Conservation (phyloP, 2,113 vertebrate species). For the Callopanchax toddi region DNA sequence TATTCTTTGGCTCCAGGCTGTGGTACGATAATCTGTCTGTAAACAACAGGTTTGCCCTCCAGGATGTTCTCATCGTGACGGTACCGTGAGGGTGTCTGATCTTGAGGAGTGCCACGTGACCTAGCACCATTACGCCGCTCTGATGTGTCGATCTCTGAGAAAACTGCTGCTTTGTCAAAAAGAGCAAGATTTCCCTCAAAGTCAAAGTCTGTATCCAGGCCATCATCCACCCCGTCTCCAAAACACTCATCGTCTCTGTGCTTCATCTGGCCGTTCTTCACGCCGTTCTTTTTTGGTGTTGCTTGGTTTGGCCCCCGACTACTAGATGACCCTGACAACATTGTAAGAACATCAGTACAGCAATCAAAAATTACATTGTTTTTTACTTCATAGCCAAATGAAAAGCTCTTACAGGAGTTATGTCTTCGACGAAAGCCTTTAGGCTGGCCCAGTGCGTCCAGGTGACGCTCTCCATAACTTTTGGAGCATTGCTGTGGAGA, state of each 20-base stretch:
- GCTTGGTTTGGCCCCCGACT: conserved; percentile 90
- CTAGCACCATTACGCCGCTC: conserved; percentile 87
- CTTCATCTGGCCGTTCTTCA: conserved; percentile 94
- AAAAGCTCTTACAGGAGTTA: conserved; percentile 89
- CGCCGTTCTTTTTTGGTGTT: conserved; percentile 93
- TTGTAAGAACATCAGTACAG: neutral
- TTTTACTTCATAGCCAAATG: too few species aligned
- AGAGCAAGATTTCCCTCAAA: conserved; percentile 98
- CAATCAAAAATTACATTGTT: neutral
- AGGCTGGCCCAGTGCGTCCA: conserved; percentile 83
- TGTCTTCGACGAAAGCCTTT: conserved; percentile 93
- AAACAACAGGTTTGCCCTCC: conserved; percentile 91
- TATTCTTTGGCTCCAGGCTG: conserved; percentile 88
- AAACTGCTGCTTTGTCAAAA: conserved; percentile 97
- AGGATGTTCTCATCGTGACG: conserved; percentile 96
- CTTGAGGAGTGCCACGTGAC: conserved; percentile 87
- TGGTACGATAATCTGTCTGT: conserved; percentile 92
- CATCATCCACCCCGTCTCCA: conserved; percentile 90
- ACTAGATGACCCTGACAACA: conserved; percentile 89
- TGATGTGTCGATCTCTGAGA: conserved; percentile 92
- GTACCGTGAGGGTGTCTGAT: conserved; percentile 86
- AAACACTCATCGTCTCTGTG: conserved; percentile 96
- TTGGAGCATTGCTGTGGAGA: conserved; percentile 89
- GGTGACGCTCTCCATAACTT: conserved; percentile 91
- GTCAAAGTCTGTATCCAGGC: conserved; percentile 94